Base-by-base conservation (phyloP, 2,113 vertebrate genomes). In the Pedetes capensis region DNA sequence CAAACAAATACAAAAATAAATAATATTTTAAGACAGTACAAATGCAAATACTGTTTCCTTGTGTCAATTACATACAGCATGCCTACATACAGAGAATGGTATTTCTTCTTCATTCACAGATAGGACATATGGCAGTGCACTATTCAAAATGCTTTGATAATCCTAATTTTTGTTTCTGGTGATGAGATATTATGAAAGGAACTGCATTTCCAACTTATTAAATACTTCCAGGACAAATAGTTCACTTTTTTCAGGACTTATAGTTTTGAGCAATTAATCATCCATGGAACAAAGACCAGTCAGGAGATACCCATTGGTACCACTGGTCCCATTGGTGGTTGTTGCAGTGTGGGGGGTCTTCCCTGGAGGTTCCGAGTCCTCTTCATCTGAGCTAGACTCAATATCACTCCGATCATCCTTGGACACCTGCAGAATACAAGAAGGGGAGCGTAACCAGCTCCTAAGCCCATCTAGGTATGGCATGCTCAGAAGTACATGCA, bases 381-480 rank as follows among this genome's bases (percentile, higher is more conserved):
- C 99, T 96, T 99, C 99, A 55, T 99, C 99, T 78, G 99, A 99
- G 98, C 99, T 99, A 87, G 99, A 99, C 98, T 99, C 99, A 29
- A 99, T 98, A 94, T 99, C 99, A 84, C 99, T 99, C 96, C 99
- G 98, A 96, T 99, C 98, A 95, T 99, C 99, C 98, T 99, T 99
- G 94, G 99, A 98, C 96, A 99, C 99, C 99, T 99, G 98, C 0
- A 92, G 49, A 92, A 97, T 17, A 89, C 76, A 63, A 93, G 94
- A 97, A 94, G 37, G 88, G 39, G 59, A 89, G 37, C 66, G 20
- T 55, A 87, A 51, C 20, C 11, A 63, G 79, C 42, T 61, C 42
- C 20, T 57, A 66, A 53, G 89, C 17, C 75, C 78, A 79, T 27
- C 22, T 17, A 61, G 32, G 32, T 59, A 66, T 1, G 7, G 32